A percentile compares a stretch with the other conserved stretches of the same genome.
phyloP scores from a whole-genome alignment of 2,113 vertebrate species.

The Thryonomys swinderianus region DNA sequence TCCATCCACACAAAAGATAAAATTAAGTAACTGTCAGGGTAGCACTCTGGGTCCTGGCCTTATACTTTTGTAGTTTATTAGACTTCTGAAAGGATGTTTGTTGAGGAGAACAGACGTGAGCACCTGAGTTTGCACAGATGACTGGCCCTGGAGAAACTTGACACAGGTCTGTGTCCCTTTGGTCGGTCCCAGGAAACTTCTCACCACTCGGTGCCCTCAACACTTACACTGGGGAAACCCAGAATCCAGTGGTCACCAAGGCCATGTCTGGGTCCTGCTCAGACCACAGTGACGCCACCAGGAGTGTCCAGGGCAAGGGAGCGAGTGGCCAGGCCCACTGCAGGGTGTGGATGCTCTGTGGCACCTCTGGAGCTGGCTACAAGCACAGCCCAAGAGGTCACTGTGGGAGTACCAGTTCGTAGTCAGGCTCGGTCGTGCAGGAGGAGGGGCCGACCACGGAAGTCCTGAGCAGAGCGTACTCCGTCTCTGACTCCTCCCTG shows the following conservation, averaged over 20 bases:
- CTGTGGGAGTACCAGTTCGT: constrained; percentile 63
- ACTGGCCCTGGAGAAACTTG: background rate
- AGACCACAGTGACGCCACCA: background rate
- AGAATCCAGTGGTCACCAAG: background rate
- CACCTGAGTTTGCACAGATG: background rate
- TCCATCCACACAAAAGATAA: background rate
- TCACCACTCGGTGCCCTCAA: background rate
- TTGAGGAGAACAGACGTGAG: background rate
- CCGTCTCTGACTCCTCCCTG: constrained; percentile 17
- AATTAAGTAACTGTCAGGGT: background rate
- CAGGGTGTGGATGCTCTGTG: no score
- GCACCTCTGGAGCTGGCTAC: background rate
- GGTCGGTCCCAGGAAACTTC: background rate
- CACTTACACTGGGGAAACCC: background rate
- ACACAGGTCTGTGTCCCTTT: background rate
- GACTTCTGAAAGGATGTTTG: background rate
- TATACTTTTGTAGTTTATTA: background rate
- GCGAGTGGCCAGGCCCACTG: no score
- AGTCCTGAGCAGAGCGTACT: constrained; percentile 60
- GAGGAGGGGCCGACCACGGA: background rate
- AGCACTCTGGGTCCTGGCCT: background rate
- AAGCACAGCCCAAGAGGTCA: background rate
- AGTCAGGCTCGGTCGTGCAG: constrained; percentile 22
- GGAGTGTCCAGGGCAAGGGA: background rate
- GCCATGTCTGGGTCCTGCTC: background rate